phyloP scores from a whole-genome alignment of 2,797 vertebrate genomes.

The Strix occidentalis region DNA sequence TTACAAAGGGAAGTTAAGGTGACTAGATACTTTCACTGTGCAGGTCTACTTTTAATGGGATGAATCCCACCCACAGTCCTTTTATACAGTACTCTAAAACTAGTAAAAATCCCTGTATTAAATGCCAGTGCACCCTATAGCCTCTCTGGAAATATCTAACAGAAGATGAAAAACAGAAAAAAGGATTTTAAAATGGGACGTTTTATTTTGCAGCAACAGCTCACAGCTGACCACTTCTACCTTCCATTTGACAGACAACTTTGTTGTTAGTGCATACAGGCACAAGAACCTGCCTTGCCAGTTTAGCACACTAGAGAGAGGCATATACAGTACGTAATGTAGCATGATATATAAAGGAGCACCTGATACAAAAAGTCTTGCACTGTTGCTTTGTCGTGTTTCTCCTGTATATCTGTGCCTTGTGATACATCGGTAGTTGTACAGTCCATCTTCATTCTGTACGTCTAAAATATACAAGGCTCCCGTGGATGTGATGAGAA shows the following conservation, averaged over 20 bases:
- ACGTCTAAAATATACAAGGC: slow-evolving; percentile 99
- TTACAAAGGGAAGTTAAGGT: neutral
- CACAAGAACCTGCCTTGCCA: neutral
- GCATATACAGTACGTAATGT: neutral
- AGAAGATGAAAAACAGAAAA: neutral
- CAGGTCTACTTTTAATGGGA: neutral
- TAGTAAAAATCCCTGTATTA: neutral
- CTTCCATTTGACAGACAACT: neutral
- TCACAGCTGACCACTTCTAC: neutral
- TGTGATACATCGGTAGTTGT: slow-evolving; percentile 98
- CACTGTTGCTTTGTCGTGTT: slow-evolving; percentile 98
- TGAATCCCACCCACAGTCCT: neutral
- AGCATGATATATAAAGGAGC: neutral
- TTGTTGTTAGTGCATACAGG: neutral
- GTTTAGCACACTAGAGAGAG: neutral
- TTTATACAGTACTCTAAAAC: neutral
- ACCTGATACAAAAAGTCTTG: slow-evolving; percentile 97
- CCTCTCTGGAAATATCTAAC: neutral
- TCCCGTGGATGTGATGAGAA: slow-evolving; percentile 98
- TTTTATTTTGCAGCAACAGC: neutral
- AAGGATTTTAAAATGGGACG: neutral
- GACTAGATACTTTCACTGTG: neutral
- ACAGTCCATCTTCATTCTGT: slow-evolving; percentile 97
- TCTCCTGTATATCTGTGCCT: slow-evolving; percentile 97
- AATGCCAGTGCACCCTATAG: neutral